phyloP scores from a whole-genome alignment of 2,113 vertebrate species.

The Caranx melampygus region DNA sequence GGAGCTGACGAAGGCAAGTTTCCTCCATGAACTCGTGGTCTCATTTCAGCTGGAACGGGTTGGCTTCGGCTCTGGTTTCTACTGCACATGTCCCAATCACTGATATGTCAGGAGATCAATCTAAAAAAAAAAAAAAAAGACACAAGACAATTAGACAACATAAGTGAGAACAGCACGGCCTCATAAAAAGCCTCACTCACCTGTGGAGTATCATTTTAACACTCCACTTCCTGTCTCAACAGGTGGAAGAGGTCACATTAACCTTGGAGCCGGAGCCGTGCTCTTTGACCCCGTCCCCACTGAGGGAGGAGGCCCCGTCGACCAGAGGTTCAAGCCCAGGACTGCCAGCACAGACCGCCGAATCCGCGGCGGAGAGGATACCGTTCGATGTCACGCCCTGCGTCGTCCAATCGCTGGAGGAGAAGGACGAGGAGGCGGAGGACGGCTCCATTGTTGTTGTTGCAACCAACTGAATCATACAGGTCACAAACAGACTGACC shows the following conservation, averaged over 20 bases:
- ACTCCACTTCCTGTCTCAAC: constrained; percentile 12
- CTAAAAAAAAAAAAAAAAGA: no score
- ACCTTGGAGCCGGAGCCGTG: constrained; percentile 90
- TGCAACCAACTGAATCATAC: constrained; percentile 77
- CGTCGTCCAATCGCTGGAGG: constrained; percentile 89
- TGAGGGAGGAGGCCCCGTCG: constrained; percentile 84
- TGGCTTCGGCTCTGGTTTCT: background rate
- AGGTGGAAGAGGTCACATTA: constrained; percentile 90
- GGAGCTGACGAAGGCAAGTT: constrained; percentile 74
- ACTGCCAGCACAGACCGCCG: constrained; percentile 55
- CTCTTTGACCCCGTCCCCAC: constrained; percentile 81
- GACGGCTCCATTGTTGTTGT: constrained; percentile 67
- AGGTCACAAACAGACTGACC: constrained; percentile 6
- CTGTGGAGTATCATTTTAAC: background rate
- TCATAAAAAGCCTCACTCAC: background rate
- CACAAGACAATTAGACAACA: no score
- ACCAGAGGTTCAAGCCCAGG: constrained; percentile 79
- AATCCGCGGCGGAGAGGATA: constrained; percentile 82
- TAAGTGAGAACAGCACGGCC: no score
- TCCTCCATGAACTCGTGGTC: background rate
- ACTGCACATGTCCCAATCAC: no score
- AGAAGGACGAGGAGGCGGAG: constrained; percentile 88
- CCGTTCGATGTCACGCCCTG: constrained; percentile 92
- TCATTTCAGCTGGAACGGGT: no score
- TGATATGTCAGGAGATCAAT: no score